Conservation (phyloP, 2,888 invertebrate species). For the Caenorhabditis sp. region DNA sequence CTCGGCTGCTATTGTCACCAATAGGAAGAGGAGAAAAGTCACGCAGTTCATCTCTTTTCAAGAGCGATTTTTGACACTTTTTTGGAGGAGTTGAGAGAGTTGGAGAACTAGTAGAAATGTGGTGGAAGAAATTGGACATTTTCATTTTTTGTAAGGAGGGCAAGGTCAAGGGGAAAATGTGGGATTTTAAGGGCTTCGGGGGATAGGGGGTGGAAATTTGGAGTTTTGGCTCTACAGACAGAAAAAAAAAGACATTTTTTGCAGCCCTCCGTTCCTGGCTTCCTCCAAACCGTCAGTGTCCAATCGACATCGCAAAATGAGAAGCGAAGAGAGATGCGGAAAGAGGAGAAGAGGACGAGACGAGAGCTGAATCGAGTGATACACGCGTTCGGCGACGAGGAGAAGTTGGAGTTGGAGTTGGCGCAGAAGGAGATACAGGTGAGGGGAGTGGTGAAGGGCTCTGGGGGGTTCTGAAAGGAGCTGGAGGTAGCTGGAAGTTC, state of each 20-base stretch:
- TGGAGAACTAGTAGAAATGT: neutral
- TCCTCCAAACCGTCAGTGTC: slow-evolving; percentile 73
- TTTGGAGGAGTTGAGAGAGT: neutral
- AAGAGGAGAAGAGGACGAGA: slow-evolving; percentile 72
- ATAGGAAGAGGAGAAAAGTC: slow-evolving; percentile 3
- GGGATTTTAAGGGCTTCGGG: too few species aligned
- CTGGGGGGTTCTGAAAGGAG: too few species aligned
- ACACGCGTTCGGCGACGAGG: slow-evolving; percentile 86
- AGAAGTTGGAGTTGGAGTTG: slow-evolving; percentile 75
- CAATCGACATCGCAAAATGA: slow-evolving; percentile 72
- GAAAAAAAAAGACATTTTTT: slow-evolving; percentile 4
- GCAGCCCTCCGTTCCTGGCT: slow-evolving; percentile 52
- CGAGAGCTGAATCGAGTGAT: slow-evolving; percentile 87
- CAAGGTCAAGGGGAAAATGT: neutral
- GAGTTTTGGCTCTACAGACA: too few species aligned
- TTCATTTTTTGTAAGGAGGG: too few species aligned
- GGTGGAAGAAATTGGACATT: too few species aligned
- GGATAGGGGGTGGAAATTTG: too few species aligned
- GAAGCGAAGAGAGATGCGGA: slow-evolving; percentile 71
- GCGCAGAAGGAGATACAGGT: slow-evolving; percentile 72
- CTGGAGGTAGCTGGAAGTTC: too few species aligned
- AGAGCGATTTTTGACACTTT: neutral
- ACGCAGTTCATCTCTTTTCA: slow-evolving; percentile 32
- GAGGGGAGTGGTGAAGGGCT: too few species aligned
- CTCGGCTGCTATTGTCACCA: neutral